Conservation (phyloP, 1,140 invertebrate species). For the Centruroides sculpturatus region DNA sequence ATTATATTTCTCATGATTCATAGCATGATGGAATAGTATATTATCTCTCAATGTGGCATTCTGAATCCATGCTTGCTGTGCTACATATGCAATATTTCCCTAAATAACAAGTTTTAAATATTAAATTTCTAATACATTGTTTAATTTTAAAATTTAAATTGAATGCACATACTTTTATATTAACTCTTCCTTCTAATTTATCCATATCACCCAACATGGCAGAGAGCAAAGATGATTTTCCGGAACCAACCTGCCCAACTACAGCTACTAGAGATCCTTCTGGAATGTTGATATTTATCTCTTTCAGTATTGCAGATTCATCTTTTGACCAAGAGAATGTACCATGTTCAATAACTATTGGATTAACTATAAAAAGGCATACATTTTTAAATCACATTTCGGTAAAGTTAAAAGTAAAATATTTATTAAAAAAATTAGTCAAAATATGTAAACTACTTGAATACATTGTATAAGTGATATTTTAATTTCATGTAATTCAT, state of each 20-base stretch:
- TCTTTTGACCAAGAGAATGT: constrained; percentile 17
- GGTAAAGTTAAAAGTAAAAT: too few species aligned
- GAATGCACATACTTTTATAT: constrained; percentile 17
- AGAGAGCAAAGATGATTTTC: constrained; percentile 37
- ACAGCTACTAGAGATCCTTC: constrained; percentile 30
- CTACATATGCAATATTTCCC: constrained; percentile 32
- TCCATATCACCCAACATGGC: constrained; percentile 43
- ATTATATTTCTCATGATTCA: constrained; percentile 25
- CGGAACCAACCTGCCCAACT: constrained; percentile 34
- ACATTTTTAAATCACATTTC: too few species aligned
- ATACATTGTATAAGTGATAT: too few species aligned
- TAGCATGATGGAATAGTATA: constrained; percentile 42
- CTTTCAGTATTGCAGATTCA: constrained; percentile 12
- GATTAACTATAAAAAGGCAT: neutral
- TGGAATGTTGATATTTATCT: constrained; percentile 20
- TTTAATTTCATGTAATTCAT: too few species aligned
- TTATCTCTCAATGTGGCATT: constrained; percentile 38
- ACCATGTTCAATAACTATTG: constrained; percentile 16
- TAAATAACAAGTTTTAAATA: constrained; percentile 9
- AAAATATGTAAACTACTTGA: too few species aligned
- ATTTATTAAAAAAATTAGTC: too few species aligned
- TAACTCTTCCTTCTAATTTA: constrained; percentile 25
- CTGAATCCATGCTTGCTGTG: constrained; percentile 45
- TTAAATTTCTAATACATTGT: neutral
- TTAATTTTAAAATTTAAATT: neutral